phyloP scores from a whole-genome alignment of 2,888 invertebrate species.

The Xestobium rufovillosum region DNA sequence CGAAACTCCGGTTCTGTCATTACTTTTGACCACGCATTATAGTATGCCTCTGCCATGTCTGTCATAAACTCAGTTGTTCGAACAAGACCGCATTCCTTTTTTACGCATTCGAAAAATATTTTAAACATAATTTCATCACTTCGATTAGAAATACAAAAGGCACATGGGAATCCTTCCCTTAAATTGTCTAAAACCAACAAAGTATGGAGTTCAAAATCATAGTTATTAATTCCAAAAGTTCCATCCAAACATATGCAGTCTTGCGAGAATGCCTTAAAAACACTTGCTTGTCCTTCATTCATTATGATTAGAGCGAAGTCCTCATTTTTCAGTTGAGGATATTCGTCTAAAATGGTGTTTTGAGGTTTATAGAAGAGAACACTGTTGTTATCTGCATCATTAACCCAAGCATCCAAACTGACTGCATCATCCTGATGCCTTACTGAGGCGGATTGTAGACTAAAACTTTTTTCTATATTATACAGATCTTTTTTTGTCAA shows the following conservation, averaged over 20 bases:
- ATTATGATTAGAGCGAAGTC: conserved; percentile 29
- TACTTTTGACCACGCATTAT: no score
- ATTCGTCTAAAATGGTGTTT: conserved; percentile 6
- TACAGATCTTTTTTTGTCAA: conserved; percentile 19
- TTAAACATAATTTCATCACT: no score
- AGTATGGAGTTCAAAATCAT: conserved; percentile 15
- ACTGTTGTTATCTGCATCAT: conserved; percentile 12
- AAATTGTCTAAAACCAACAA: conserved; percentile 19
- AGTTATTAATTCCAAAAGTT: no score
- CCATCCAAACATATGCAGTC: no score
- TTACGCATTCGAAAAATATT: no score
- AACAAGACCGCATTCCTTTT: no score
- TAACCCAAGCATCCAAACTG: conserved; percentile 20
- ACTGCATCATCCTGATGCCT: conserved; percentile 14
- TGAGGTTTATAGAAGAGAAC: conserved; percentile 25
- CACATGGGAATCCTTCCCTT: conserved; percentile 19
- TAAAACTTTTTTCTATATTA: conserved; percentile 20
- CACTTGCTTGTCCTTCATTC: conserved; percentile 24
- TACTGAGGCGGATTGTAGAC: conserved; percentile 12
- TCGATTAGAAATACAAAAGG: conserved; percentile 19
- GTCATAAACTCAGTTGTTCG: no score
- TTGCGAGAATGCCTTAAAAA: no score
- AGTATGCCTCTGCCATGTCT: no score
- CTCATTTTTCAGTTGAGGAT: conserved; percentile 19
- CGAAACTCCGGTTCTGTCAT: no score